Evolutionary conservation across 1,140 invertebrate genomes (phyloP).

Genomic region (Drosophila setifemur): DNA sequence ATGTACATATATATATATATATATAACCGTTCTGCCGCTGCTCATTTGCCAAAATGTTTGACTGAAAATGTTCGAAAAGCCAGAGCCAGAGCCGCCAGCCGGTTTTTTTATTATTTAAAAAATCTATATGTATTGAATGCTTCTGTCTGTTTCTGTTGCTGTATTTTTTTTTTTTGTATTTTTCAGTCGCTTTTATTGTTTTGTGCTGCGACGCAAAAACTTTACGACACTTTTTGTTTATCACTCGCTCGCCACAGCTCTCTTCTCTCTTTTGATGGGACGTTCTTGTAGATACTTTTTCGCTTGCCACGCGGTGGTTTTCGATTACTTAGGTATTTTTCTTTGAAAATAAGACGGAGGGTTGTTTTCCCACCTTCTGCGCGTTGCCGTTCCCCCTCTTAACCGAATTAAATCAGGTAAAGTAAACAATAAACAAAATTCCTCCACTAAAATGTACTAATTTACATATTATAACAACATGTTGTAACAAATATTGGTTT

Average conservation of each 20-base stretch:
- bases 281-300: constrained; percentile 71
- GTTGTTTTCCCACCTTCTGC: constrained; percentile 55
- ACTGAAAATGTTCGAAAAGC: constrained; percentile 7
- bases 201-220: constrained; percentile 71
- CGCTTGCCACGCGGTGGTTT: constrained; percentile 57
- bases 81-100: no score
- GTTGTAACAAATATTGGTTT: no score
- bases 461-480: no score
- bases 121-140: background rate
- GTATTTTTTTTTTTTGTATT: constrained; percentile 22
- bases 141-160: constrained; percentile 1
- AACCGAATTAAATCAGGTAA: constrained; percentile 7
- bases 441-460: background rate
- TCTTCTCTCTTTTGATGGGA: constrained; percentile 4
- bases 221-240: constrained; percentile 68
- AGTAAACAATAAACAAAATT: constrained; percentile 45
- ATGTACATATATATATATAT: no score
- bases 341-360: background rate
- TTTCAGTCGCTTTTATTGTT: constrained; percentile 21
- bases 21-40: constrained; percentile 3
- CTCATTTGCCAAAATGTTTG: constrained; percentile 45
- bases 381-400: constrained; percentile 53
- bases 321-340: constrained; percentile 31
- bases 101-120: constrained; percentile 21
- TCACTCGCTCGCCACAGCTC: constrained; percentile 1